phyloP scores from a whole-genome alignment of 1,140 invertebrate species.

The Pygmarrhopalites habei region DNA sequence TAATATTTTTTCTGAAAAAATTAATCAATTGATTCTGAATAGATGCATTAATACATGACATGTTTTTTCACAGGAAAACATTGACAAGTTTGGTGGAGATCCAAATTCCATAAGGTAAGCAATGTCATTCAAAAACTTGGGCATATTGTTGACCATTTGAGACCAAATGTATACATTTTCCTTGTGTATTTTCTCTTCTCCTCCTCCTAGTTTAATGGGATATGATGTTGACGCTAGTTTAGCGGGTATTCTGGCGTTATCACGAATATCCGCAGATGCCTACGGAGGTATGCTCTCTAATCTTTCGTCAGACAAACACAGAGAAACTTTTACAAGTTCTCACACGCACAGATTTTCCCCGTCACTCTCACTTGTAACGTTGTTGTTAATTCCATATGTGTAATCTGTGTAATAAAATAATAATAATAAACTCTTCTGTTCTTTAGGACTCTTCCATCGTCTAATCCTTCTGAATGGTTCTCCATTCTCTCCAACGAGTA shows the following conservation, averaged over 20 bases:
- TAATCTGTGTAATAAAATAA: background rate
- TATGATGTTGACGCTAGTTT: conserved; percentile 32
- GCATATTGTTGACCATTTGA: too few relatives aligned
- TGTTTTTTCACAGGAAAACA: conserved; percentile 24
- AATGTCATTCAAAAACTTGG: too few relatives aligned
- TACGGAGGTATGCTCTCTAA: conserved; percentile 27
- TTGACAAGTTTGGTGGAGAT: conserved; percentile 35
- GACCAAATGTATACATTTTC: too few relatives aligned
- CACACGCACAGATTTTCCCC: background rate
- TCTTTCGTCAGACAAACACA: background rate
- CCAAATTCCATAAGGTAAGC: conserved; percentile 26
- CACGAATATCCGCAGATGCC: conserved; percentile 30
- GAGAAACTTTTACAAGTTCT: background rate
- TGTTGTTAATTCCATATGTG: background rate
- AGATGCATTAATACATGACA: background rate
- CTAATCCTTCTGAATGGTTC: conserved; percentile 37
- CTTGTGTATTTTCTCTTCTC: too few relatives aligned
- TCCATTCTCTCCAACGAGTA: conserved; percentile 31
- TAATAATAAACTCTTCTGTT: background rate
- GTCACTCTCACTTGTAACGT: background rate
- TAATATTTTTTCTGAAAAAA: background rate
- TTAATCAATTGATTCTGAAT: background rate
- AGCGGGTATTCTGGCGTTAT: conserved; percentile 32
- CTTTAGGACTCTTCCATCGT: conserved; percentile 37
- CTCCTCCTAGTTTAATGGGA: conserved; percentile 32